phyloP scores from a whole-genome alignment of 2,797 vertebrate genomes.

The Pogoniulus pusillus region DNA sequence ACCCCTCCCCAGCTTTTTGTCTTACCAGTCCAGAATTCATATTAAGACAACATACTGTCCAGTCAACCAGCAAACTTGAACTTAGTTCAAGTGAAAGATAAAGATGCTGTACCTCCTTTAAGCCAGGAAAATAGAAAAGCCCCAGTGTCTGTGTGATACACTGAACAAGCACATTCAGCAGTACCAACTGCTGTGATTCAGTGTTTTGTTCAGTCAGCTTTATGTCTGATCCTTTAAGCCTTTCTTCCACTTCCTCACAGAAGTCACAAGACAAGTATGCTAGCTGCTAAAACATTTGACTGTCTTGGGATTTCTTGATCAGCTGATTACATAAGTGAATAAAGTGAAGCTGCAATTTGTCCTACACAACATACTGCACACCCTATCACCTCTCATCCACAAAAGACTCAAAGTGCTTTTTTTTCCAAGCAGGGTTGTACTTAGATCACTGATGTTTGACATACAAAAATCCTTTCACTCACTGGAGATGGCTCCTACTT shows the following conservation, averaged over 20 bases:
- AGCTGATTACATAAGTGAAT: background rate
- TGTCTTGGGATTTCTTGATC: background rate
- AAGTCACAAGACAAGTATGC: conserved; percentile 27
- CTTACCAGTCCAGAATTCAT: background rate
- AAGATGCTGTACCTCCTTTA: background rate
- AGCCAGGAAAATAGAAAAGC: background rate
- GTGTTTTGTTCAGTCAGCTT: background rate
- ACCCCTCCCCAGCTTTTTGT: background rate
- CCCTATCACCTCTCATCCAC: background rate
- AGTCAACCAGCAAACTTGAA: background rate
- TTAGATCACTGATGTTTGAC: background rate
- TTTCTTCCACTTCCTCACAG: background rate
- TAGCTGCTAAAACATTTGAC: background rate
- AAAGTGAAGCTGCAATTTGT: background rate
- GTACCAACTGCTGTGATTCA: background rate
- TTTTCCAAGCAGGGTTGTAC: background rate
- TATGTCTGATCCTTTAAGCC: background rate
- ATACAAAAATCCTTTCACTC: background rate
- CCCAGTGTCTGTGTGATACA: fast-evolving
- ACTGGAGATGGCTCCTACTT: background rate
- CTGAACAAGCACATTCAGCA: background rate
- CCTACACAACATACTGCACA: background rate
- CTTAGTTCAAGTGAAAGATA: background rate
- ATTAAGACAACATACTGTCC: background rate
- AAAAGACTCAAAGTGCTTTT: background rate